Percentiles rank a stretch among this genome's conserved stretches.
phyloP scores from a whole-genome alignment of 2,797 vertebrate genomes.

The Limnodromus scolopaceus region DNA sequence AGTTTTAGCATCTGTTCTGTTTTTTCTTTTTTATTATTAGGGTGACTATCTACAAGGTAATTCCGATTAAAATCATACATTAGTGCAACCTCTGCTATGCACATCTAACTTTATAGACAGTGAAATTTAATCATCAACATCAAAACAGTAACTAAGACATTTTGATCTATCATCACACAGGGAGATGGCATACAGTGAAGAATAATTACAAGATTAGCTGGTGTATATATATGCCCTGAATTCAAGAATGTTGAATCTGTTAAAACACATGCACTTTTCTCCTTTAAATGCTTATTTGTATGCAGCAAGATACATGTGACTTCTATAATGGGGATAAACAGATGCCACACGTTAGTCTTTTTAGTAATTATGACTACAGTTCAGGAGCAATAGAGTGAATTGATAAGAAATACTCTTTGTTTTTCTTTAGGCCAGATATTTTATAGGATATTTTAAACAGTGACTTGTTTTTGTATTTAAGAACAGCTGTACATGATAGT shows the following conservation, averaged over 20 bases:
- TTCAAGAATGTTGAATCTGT: background rate
- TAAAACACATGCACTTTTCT: background rate
- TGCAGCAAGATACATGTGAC: background rate
- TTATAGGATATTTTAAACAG: background rate
- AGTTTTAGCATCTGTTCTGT: background rate
- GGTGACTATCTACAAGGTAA: background rate
- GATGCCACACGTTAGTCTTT: background rate
- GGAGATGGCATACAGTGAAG: background rate
- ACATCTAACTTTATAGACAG: background rate
- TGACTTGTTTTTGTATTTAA: background rate
- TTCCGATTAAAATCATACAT: background rate
- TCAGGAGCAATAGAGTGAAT: background rate
- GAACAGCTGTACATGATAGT: background rate
- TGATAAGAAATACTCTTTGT: background rate
- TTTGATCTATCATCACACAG: background rate
- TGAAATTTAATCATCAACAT: background rate
- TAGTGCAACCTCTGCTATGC: background rate
- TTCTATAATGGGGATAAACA: background rate
- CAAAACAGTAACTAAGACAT: background rate
- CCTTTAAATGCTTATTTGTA: background rate
- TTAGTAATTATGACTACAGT: background rate
- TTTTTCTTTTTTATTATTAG: background rate
- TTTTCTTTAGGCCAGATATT: background rate
- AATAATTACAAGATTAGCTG: background rate
- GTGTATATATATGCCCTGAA: background rate